Conservation (phyloP, 2,797 vertebrate genomes). For the Sebastes hopkinsi region DNA sequence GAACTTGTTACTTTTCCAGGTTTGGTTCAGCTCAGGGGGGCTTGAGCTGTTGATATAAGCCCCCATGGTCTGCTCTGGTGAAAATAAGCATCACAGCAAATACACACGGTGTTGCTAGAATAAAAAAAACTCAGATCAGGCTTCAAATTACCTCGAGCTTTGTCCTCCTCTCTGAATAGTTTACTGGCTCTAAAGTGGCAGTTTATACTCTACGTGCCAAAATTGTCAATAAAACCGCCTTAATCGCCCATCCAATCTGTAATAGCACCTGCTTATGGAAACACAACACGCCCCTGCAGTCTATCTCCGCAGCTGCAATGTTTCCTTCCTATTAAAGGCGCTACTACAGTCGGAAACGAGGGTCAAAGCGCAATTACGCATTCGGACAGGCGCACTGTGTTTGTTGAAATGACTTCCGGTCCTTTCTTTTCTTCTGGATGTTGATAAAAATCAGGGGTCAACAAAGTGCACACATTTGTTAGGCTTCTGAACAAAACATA, state of each 20-base stretch:
- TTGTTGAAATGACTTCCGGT: conserved; percentile 43
- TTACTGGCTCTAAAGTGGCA: conserved; percentile 62
- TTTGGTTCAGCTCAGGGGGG: conserved; percentile 40
- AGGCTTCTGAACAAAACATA: not conserved
- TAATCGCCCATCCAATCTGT: conserved; percentile 74
- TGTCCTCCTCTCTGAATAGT: conserved; percentile 58
- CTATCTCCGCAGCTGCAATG: conserved; percentile 59
- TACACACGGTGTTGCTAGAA: conserved; percentile 27
- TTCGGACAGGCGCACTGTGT: conserved; percentile 45
- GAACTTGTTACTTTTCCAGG: conserved; percentile 62
- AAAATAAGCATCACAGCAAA: conserved; percentile 59
- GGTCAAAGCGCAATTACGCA: conserved; percentile 52
- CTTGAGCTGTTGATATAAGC: conserved; percentile 49
- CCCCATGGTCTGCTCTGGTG: conserved; percentile 12
- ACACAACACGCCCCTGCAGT: conserved; percentile 70
- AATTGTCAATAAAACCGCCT: conserved; percentile 77
- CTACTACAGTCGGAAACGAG: conserved; percentile 54
- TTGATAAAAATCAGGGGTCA: conserved; percentile 26
- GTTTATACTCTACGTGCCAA: conserved; percentile 75
- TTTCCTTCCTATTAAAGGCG: conserved; percentile 62
- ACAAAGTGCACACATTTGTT: not conserved
- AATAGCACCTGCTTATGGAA: conserved; percentile 78
- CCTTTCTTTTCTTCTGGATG: conserved; percentile 29
- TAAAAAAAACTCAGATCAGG: conserved; percentile 55
- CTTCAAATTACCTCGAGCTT: conserved; percentile 50